Base-by-base conservation (phyloP, 2,113 vertebrate genomes). In the Capreolus pygargus region DNA sequence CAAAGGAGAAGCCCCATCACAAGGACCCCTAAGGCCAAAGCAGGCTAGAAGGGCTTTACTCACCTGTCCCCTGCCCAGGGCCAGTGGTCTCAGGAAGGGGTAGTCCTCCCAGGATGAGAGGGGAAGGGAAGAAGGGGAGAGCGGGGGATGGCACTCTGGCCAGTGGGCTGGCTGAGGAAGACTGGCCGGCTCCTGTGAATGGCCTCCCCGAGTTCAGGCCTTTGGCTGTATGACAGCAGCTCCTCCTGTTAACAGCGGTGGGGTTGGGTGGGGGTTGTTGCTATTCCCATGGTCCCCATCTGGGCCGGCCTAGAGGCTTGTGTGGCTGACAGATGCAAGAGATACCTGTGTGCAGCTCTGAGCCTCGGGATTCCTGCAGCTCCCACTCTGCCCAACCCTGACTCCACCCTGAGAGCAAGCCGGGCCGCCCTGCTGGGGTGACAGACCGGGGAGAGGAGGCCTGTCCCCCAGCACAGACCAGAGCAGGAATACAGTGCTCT, bases 401-500 rank as follows among this genome's bases (percentile, higher is more conserved):
- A 39, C 54, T 55, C 82, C 25, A 39, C 82, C 54, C 54, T 39
- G 54, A 43, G 23, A 39, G 15, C 82, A 43, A 57, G 54, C 36
- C 2, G 6, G 50, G 23, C 52, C 7, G 23, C 23, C 54, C 50
- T 39, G n/a, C 54, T 43, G 14, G 54, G 5, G 7, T 57, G 25
- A 39, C n/a, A 57, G 82, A 28, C 23, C 10, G 36, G 9, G 33
- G 2, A 55, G 30, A 9, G 21, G 16, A 12, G 30, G 39, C 76
- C 21, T 25, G 39, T 25, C 15, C n/a, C 7, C 19, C 36, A 57
- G 39, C 28, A 45, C 88, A n/a, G 54, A 27, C 8, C 39, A n/a
- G 43, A 25, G 19, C 12, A n/a, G 11, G 28, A 6, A 5, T 0
- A 1, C 36, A 2, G 54, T 2, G 0, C 52, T 30, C 67, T 57